Conservation (phyloP, 1,140 invertebrate species). For the Drosophila mauritiana region DNA sequence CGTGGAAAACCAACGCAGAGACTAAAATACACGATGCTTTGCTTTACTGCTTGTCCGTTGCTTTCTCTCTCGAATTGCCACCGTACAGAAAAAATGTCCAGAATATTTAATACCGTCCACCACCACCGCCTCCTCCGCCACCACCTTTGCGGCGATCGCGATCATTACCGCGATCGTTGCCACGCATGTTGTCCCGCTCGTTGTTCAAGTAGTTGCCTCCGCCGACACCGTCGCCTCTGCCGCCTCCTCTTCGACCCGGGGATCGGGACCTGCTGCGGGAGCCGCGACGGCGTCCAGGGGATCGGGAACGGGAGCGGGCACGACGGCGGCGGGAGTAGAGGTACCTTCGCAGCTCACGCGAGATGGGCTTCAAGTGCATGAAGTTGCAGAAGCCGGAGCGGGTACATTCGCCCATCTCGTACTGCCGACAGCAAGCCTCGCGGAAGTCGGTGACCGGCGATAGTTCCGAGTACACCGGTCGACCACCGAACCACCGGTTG, state of each 20-base stretch:
- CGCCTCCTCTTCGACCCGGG: slow-evolving; percentile 61
- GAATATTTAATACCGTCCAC: slow-evolving; percentile 57
- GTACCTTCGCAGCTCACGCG: slow-evolving; percentile 94
- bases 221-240: slow-evolving; percentile 33
- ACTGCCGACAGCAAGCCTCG: slow-evolving; percentile 99
- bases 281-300: slow-evolving; percentile 64
- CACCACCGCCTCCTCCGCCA: slow-evolving; percentile 22
- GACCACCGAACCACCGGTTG: slow-evolving; percentile 99
- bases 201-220: slow-evolving; percentile 43
- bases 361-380: slow-evolving; percentile 99
- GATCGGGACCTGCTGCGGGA: slow-evolving; percentile 85
- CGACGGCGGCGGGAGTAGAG: slow-evolving; percentile 86
- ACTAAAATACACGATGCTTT: slow-evolving; percentile 59
- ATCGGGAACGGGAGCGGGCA: slow-evolving; percentile 84
- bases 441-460: slow-evolving; percentile 99
- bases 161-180: slow-evolving; percentile 38
- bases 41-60: slow-evolving; percentile 45
- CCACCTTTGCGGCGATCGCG: slow-evolving; percentile 38
- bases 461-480: slow-evolving; percentile 98
- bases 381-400: slow-evolving; percentile 99
- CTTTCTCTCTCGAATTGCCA: slow-evolving; percentile 33
- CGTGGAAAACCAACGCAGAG: slow-evolving; percentile 42
- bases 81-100: slow-evolving; percentile 17
- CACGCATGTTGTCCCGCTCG: slow-evolving; percentile 25
- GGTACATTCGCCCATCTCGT: slow-evolving; percentile 99